Conservation (phyloP, 2,797 vertebrate species). For the Clarias fuscus region DNA sequence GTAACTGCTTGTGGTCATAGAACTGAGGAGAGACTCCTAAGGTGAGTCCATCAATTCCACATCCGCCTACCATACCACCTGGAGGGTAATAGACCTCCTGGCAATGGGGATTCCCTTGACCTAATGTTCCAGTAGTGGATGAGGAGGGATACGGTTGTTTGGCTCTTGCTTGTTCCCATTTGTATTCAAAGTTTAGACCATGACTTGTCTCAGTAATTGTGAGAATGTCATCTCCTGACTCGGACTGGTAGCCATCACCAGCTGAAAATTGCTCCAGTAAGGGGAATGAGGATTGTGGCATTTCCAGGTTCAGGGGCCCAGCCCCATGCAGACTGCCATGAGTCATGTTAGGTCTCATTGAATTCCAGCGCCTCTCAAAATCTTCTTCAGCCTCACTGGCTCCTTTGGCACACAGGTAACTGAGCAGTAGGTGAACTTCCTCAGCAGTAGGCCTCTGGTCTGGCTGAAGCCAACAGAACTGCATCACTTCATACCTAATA, state of each 20-base stretch:
- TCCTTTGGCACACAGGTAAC: slow-evolving; percentile 90
- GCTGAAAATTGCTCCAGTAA: slow-evolving; percentile 87
- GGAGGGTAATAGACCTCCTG: slow-evolving; percentile 84
- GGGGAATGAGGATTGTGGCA: slow-evolving; percentile 79
- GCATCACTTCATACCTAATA: slow-evolving; percentile 97
- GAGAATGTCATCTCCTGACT: slow-evolving; percentile 88
- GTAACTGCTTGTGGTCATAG: slow-evolving; percentile 81
- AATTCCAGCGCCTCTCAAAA: slow-evolving; percentile 94
- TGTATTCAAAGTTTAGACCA: slow-evolving; percentile 96
- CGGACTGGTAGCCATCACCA: slow-evolving; percentile 84
- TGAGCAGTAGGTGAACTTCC: slow-evolving; percentile 93
- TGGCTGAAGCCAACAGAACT: slow-evolving; percentile 97
- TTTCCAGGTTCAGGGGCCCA: slow-evolving; percentile 62
- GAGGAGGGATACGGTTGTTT: slow-evolving; percentile 72
- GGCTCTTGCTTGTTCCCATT: slow-evolving; percentile 89
- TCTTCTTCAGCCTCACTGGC: slow-evolving; percentile 89
- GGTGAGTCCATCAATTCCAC: slow-evolving; percentile 69
- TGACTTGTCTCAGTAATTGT: slow-evolving; percentile 95
- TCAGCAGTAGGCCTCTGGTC: slow-evolving; percentile 93
- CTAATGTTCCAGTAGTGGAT: slow-evolving; percentile 68
- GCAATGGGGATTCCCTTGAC: slow-evolving; percentile 74
- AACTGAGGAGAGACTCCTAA: slow-evolving; percentile 84
- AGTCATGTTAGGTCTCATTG: slow-evolving; percentile 81
- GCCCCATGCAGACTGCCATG: slow-evolving; percentile 58
- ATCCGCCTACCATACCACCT: slow-evolving; percentile 73